Conservation (phyloP, 2,113 vertebrate genomes). For the Hypocryptadius cinnamomeus region DNA sequence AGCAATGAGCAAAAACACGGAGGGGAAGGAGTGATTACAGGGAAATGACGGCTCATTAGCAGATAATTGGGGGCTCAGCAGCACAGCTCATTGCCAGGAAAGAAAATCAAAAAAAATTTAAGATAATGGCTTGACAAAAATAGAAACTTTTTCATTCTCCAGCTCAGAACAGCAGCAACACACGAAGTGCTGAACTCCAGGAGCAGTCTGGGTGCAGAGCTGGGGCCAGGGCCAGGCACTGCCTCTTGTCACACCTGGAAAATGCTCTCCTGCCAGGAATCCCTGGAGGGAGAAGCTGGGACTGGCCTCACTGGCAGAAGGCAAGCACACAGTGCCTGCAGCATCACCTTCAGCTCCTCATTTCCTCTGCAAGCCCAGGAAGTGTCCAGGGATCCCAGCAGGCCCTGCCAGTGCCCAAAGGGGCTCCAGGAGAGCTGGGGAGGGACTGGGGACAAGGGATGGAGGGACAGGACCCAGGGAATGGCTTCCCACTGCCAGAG, state of each 20-base stretch:
- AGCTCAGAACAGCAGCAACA: background rate
- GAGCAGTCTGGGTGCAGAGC: background rate
- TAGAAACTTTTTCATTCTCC: background rate
- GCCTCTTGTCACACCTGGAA: no score
- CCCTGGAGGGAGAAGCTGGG: fast-evolving
- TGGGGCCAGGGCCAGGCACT: background rate
- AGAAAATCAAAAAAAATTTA: background rate
- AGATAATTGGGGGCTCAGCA: background rate
- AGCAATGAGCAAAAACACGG: background rate
- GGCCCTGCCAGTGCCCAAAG: background rate
- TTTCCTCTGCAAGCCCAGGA: background rate
- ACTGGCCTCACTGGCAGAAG: background rate
- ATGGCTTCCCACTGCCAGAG: background rate
- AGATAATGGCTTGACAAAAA: background rate
- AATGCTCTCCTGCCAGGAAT: background rate
- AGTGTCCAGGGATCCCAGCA: background rate
- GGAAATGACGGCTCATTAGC: background rate
- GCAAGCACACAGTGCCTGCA: background rate
- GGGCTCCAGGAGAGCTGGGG: no score
- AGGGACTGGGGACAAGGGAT: background rate
- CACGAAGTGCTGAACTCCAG: background rate
- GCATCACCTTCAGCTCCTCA: background rate
- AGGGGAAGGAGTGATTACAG: background rate
- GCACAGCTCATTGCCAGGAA: background rate
- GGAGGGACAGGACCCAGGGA: background rate